These are phyloP conservation scores for Petrocephalus zakoni DNA, from an alignment of 2,113 vertebrate species.

Conservation along the genomic window DNA sequence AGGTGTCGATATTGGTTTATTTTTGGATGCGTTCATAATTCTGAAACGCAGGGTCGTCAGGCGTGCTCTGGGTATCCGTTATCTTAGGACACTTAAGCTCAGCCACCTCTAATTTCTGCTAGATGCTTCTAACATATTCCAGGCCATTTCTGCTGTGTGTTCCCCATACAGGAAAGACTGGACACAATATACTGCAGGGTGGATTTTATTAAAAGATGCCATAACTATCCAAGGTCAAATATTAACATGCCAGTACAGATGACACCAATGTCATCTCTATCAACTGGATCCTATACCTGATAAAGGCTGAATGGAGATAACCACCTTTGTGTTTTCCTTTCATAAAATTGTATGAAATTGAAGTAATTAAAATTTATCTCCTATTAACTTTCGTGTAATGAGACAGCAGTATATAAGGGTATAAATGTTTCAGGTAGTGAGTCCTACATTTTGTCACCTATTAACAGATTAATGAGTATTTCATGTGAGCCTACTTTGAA, in stretches of 20 bases:
- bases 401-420: background rate
- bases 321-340: background rate
- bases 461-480: background rate
- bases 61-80: too few relatives aligned
- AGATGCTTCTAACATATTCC: background rate
- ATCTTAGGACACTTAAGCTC: background rate
- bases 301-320: background rate
- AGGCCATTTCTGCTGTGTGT: background rate
- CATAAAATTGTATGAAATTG: background rate
- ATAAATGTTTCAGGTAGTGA: background rate
- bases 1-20: background rate
- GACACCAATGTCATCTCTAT: background rate
- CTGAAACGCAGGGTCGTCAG: too few relatives aligned
- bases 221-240: background rate
- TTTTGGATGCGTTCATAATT: background rate
- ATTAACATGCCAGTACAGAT: background rate
- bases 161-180: background rate
- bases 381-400: background rate
- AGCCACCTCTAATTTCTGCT: background rate
- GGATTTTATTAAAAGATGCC: background rate
- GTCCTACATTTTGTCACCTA: background rate
- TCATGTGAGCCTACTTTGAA: background rate
- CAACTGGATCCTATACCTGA: background rate
- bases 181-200: background rate
- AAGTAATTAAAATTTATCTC: background rate